phyloP scores from a whole-genome alignment of 2,888 invertebrate species.

The Hololepta plana region DNA sequence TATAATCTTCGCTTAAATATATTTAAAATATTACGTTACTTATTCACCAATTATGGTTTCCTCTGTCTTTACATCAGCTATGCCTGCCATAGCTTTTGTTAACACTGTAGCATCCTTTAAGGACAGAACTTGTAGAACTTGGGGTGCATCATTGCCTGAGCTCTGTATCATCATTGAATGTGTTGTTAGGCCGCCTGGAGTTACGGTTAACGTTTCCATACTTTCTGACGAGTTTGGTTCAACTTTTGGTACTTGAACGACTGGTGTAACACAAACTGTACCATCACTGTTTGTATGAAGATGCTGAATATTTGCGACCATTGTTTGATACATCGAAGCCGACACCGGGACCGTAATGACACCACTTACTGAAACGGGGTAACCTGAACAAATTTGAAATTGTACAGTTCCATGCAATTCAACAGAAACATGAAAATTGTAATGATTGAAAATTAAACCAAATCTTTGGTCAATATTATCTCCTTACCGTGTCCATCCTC shows the following conservation, averaged over 20 bases:
- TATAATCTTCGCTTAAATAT: no score
- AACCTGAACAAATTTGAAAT: no score
- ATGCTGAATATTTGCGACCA: slow-evolving; percentile 78
- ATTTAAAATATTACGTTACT: no score
- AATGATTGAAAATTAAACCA: no score
- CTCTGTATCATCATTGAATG: slow-evolving; percentile 71
- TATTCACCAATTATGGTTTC: slow-evolving; percentile 38
- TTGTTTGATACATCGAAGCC: slow-evolving; percentile 90
- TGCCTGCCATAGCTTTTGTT: slow-evolving; percentile 59
- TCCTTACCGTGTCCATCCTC: slow-evolving; percentile 82
- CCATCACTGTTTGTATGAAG: slow-evolving; percentile 56
- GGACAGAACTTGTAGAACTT: slow-evolving; percentile 68
- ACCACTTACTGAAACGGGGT: slow-evolving; percentile 77
- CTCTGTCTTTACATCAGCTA: slow-evolving; percentile 53
- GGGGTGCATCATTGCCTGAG: slow-evolving; percentile 49
- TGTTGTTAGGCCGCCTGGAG: slow-evolving; percentile 44
- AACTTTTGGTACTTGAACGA: slow-evolving; percentile 58
- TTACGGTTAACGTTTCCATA: slow-evolving; percentile 57
- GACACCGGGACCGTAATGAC: slow-evolving; percentile 93
- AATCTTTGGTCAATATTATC: no score
- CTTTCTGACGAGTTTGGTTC: slow-evolving; percentile 54
- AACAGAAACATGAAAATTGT: no score
- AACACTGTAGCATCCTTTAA: slow-evolving; percentile 70
- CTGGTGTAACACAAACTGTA: slow-evolving; percentile 66
- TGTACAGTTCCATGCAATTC: no score